Conservation (phyloP, 2,113 vertebrate genomes). For the Jaculus jaculus region DNA sequence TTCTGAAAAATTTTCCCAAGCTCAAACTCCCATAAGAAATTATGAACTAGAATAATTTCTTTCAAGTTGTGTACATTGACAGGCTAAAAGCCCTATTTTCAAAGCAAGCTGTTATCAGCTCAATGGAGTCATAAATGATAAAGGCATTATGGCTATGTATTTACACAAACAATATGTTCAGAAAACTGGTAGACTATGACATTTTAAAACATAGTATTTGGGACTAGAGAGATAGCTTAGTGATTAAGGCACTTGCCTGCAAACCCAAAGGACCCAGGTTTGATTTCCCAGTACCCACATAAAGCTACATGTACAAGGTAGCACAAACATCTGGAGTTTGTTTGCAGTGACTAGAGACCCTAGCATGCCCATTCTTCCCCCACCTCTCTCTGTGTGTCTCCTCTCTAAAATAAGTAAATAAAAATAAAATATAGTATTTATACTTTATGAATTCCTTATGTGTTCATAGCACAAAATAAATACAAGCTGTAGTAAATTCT, state of each 20-base stretch:
- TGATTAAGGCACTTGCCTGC: no score
- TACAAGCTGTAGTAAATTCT: neutral
- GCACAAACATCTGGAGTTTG: no score
- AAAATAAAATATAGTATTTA: neutral
- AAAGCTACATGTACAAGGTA: no score
- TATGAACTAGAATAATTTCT: neutral
- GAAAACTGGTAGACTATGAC: neutral
- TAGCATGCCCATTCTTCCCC: no score
- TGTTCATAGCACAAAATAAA: neutral
- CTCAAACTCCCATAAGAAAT: neutral
- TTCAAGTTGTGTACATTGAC: neutral
- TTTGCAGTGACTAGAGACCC: no score
- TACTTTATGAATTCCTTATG: conserved; percentile 19
- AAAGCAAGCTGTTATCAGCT: neutral
- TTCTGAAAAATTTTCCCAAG: conserved; percentile 51
- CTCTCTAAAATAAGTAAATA: no score
- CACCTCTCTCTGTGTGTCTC: no score
- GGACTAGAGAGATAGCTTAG: no score
- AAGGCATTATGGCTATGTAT: neutral
- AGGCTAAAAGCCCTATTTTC: neutral
- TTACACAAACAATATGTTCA: neutral
- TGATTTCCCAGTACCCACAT: no score
- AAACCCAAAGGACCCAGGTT: no score
- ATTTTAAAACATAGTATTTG: neutral
- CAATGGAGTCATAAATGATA: neutral